These are phyloP conservation scores for Sardina pilchardus DNA, from an alignment of 2,113 vertebrate species.

Conservation along the genomic window DNA sequence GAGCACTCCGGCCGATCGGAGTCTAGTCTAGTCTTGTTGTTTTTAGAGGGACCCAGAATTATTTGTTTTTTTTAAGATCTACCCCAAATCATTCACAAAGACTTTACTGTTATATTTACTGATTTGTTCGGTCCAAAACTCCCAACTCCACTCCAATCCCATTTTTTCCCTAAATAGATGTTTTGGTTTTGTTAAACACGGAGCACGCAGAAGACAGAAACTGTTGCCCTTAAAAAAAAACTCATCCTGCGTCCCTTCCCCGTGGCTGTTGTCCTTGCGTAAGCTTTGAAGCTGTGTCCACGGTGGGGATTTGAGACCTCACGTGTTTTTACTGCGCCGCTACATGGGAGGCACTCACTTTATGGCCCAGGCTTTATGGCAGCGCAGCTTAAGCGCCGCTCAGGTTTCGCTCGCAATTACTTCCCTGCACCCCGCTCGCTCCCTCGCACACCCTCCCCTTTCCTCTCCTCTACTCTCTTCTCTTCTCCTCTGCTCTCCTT, in stretches of 20 bases:
- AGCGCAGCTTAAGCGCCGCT: conserved; percentile 67
- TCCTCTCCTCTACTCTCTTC: conserved; percentile 40
- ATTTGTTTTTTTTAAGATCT: neutral
- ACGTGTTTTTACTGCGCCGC: conserved; percentile 67
- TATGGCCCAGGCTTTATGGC: conserved; percentile 69
- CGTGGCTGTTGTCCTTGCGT: conserved; percentile 12
- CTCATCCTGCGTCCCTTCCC: neutral
- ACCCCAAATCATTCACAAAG: neutral
- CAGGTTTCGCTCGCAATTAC: conserved; percentile 68
- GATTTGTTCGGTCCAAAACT: neutral
- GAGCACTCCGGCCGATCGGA: conserved; percentile 29
- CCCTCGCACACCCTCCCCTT: conserved; percentile 42
- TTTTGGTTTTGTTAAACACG: neutral
- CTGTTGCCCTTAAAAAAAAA: neutral
- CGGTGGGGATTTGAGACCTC: conserved; percentile 63
- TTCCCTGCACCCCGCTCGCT: conserved; percentile 54
- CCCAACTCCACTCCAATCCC: neutral
- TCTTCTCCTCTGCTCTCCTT: neutral
- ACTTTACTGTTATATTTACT: too few species aligned
- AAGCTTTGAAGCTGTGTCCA: conserved; percentile 14
- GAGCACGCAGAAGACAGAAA: neutral
- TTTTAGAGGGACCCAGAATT: neutral
- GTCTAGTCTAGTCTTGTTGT: conserved; percentile 10
- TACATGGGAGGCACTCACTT: conserved; percentile 71
- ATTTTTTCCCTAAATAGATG: neutral